Conservation (phyloP, 2,797 vertebrate species). For the Oceanodroma leucorhoa region DNA sequence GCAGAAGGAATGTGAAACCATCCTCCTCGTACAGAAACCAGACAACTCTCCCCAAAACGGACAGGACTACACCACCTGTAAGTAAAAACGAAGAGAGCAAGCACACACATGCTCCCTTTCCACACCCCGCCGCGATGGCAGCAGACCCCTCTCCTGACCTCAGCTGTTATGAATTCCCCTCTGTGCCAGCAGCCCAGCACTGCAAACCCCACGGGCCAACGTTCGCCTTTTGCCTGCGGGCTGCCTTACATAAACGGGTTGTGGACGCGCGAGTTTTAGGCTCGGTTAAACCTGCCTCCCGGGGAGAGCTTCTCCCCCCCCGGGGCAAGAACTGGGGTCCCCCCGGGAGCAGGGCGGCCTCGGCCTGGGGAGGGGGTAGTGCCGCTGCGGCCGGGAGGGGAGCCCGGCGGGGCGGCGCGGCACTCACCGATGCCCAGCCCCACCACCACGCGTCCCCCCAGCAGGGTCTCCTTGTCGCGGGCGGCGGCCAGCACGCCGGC, state of each 20-base stretch:
- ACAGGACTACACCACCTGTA: background rate
- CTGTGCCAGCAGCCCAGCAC: background rate
- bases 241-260: background rate
- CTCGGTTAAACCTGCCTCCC: background rate
- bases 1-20: background rate
- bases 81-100: background rate
- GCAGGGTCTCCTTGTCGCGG: conserved; percentile 86
- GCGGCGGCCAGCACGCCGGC: conserved; percentile 87
- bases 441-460: conserved; percentile 88
- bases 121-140: background rate
- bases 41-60: background rate
- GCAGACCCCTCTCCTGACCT: background rate
- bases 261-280: background rate
- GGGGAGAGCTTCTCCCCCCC: background rate
- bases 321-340: background rate
- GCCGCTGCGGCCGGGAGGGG: background rate
- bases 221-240: background rate
- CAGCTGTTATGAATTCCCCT: background rate
- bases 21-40: background rate
- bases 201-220: background rate
- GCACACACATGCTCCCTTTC: fast-evolving
- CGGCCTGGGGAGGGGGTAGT: too few species aligned
- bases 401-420: background rate
- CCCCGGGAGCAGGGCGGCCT: background rate
- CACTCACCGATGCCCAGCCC: conserved; percentile 94